Evolutionary conservation across 2,888 invertebrate species (phyloP).

Genomic region (Spilosoma lubricipeda): DNA sequence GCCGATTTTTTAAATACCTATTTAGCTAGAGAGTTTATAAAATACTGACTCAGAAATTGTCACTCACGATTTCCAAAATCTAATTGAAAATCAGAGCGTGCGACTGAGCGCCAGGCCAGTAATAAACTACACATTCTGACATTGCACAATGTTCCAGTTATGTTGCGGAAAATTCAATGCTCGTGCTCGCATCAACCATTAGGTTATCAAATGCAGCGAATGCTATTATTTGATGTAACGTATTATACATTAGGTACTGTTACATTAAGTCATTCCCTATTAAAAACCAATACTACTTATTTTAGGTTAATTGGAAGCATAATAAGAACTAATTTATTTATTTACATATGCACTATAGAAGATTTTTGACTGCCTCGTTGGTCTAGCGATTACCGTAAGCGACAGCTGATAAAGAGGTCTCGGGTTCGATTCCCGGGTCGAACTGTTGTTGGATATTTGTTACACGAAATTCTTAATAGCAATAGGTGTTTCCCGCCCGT

Average conservation of each 20-base stretch:
- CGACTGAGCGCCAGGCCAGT: neutral
- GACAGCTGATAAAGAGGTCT: too few species aligned
- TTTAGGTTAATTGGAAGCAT: neutral
- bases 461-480: too few species aligned
- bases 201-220: conserved; percentile 12
- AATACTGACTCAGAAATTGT: neutral
- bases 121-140: conserved; percentile 20
- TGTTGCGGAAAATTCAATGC: conserved; percentile 27
- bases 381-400: too few species aligned
- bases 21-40: neutral
- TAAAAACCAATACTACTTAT: neutral
- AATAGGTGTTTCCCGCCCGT: too few species aligned
- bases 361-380: too few species aligned
- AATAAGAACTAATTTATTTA: neutral
- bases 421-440: too few species aligned
- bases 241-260: neutral
- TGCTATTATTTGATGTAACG: neutral
- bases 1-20: too few species aligned
- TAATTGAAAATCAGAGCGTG: conserved; percentile 6
- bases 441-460: too few species aligned
- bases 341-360: too few species aligned
- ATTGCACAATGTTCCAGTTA: conserved; percentile 15
- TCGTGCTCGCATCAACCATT: conserved; percentile 10
- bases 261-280: neutral
- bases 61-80: neutral